Conservation (phyloP, 2,888 invertebrate species). For the Drosophila cognata region DNA sequence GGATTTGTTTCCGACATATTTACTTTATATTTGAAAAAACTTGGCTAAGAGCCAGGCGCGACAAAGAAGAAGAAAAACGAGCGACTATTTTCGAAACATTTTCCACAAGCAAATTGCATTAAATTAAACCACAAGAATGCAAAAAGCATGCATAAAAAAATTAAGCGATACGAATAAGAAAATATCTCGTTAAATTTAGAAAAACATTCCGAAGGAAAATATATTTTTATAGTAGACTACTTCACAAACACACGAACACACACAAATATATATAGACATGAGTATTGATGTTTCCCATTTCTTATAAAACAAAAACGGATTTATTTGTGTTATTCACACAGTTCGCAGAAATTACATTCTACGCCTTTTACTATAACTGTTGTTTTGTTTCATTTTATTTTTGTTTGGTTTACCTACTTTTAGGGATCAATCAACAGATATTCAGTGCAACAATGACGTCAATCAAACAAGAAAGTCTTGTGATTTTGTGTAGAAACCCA, state of each 20-base stretch:
- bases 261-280: not conserved
- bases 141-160: conserved; percentile 15
- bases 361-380: not conserved
- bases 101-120: conserved; percentile 38
- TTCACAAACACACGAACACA: not conserved
- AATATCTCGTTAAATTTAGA: conserved; percentile 41
- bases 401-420: not conserved
- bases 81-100: conserved; percentile 50
- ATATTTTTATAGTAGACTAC: not conserved
- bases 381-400: not conserved
- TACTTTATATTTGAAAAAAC: conserved; percentile 32
- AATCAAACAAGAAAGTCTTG: conserved; percentile 33
- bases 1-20: conserved; percentile 24
- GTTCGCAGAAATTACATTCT: conserved; percentile 3
- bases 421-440: conserved; percentile 1
- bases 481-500: conserved; percentile 24
- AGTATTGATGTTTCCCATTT: not conserved
- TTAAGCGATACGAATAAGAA: conserved; percentile 2
- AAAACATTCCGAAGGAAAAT: not conserved
- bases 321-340: conserved; percentile 3
- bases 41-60: conserved; percentile 40
- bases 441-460: conserved; percentile 28
- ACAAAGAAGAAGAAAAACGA: not conserved
- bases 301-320: not conserved
- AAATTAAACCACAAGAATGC: conserved; percentile 23